Percentiles rank a stretch among this genome's conserved stretches.
Conservation (phyloP, 2,113 vertebrate genomes). For the Rhinoderma darwinii region DNA sequence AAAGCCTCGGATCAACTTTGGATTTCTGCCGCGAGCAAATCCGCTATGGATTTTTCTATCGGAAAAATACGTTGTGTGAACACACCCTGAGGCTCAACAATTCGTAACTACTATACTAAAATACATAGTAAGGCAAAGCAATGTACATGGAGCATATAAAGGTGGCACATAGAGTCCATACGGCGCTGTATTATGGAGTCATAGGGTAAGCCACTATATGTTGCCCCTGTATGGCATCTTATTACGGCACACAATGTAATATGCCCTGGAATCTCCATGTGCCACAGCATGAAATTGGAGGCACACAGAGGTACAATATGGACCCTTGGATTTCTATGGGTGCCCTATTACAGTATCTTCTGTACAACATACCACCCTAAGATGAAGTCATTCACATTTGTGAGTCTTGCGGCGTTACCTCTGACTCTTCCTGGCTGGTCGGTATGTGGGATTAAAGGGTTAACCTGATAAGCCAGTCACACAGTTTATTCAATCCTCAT, state of each 20-base stretch:
- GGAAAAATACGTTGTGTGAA: no score
- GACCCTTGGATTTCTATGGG: not conserved
- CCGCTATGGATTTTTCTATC: no score
- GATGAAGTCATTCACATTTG: not conserved
- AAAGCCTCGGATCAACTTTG: no score
- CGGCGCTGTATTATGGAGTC: no score
- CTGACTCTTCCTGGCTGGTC: not conserved
- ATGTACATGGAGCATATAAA: no score
- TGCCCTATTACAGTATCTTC: not conserved
- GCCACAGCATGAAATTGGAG: not conserved
- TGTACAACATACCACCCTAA: not conserved
- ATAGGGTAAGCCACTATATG: no score
- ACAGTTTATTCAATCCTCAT: slow-evolving; percentile 74
- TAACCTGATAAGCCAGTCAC: slow-evolving; percentile 36
- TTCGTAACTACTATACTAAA: no score
- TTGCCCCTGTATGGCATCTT: not conserved
- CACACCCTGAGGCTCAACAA: no score
- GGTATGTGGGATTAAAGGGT: slow-evolving; percentile 6
- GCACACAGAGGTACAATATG: no score
- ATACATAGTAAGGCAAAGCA: no score
- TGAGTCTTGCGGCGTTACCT: not conserved
- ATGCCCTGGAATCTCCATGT: not conserved
- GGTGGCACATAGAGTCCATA: no score
- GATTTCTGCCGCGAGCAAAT: no score
- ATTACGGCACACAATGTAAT: not conserved